A percentile compares a stretch with the other conserved stretches of the same genome.
phyloP scores from a whole-genome alignment of 2,888 invertebrate genomes.

The Drosophila lutescens region DNA sequence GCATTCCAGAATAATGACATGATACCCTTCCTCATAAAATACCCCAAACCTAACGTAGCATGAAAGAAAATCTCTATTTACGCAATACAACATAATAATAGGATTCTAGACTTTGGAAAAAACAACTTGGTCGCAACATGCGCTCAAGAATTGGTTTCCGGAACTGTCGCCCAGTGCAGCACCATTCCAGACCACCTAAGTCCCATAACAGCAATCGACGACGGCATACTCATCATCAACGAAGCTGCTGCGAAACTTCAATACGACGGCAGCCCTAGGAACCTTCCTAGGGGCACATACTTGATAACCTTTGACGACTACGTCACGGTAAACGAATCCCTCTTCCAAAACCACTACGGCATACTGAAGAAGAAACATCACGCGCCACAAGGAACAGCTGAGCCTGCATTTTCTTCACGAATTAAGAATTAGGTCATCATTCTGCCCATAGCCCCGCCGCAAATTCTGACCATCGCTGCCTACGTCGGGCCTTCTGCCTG shows the following conservation, averaged over 20 bases:
- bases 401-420: no score
- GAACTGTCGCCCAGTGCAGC: no score
- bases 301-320: no score
- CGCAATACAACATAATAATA: background rate
- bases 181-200: background rate
- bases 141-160: background rate
- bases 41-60: background rate
- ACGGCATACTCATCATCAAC: background rate
- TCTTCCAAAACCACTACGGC: no score
- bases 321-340: no score
- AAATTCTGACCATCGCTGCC: no score
- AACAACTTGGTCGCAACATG: background rate
- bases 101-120: background rate
- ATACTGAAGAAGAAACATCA: no score
- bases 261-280: background rate
- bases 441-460: no score
- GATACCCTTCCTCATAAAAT: background rate
- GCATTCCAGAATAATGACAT: background rate
- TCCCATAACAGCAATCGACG: background rate
- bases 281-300: no score
- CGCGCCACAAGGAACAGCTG: no score
- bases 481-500: no score
- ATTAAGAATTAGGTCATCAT: no score
- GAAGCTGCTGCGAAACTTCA: background rate
- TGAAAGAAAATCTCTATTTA: background rate